Evolutionary conservation across 2,888 invertebrate species (phyloP).

Genomic region (Calephelis perditalis): DNA sequence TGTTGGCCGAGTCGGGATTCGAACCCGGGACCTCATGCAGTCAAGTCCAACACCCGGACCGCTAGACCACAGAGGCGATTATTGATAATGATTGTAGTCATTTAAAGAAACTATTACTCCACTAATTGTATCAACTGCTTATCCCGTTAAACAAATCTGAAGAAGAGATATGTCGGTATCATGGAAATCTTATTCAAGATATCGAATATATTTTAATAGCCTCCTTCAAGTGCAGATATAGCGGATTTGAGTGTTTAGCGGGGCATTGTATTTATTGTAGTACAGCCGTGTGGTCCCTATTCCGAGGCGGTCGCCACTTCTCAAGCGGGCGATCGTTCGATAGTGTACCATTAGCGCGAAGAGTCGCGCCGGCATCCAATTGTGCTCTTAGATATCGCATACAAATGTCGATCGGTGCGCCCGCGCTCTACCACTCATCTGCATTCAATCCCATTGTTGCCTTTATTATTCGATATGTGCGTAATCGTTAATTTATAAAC

Average conservation of each 20-base stretch:
- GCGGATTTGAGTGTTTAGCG: conserved; percentile 27
- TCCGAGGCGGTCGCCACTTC: conserved; percentile 67
- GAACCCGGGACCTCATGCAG: no score
- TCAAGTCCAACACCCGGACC: no score
- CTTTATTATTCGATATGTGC: conserved; percentile 69
- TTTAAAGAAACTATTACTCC: no score
- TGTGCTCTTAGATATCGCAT: conserved; percentile 77
- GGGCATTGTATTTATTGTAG: conserved; percentile 56
- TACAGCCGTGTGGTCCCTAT: conserved; percentile 63
- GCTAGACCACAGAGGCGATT: no score
- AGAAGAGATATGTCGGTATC: not conserved
- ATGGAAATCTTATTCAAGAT: conserved; percentile 2
- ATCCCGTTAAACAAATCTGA: not conserved
- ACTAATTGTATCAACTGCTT: no score
- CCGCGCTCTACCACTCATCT: conserved; percentile 58
- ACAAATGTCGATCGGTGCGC: conserved; percentile 73
- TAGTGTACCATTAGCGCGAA: conserved; percentile 78
- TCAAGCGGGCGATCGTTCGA: conserved; percentile 68
- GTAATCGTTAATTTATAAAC: conserved; percentile 73
- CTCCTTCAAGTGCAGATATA: conserved; percentile 11
- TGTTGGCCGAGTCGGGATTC: no score
- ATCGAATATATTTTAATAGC: conserved; percentile 2
- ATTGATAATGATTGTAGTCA: no score
- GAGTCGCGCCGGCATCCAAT: conserved; percentile 75
- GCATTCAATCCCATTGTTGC: conserved; percentile 77